Conservation (phyloP, 2,113 vertebrate species). For the Conger conger region DNA sequence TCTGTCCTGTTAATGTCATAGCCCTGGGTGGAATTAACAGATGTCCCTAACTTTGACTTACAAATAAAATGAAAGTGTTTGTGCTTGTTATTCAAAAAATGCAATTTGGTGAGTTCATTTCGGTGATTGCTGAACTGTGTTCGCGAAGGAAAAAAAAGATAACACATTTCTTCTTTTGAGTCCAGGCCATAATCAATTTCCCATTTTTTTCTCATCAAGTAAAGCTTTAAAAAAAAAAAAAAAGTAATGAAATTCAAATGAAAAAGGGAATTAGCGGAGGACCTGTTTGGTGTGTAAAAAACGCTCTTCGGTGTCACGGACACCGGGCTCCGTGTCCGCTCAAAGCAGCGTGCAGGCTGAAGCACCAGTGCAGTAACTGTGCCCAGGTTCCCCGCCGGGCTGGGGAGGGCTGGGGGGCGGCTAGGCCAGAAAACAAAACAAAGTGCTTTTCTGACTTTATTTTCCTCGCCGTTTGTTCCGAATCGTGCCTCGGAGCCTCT, state of each 20-base stretch:
- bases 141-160: neutral
- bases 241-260: neutral
- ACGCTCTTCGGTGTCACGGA: conserved; percentile 50
- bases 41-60: neutral
- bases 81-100: neutral
- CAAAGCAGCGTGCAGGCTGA: neutral
- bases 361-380: too few species aligned
- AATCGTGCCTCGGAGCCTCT: neutral
- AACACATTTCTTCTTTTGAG: neutral
- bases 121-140: neutral
- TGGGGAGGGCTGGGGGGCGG: neutral
- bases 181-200: neutral
- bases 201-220: neutral
- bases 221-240: too few species aligned
- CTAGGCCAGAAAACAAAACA: neutral
- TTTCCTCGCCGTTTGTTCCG: neutral
- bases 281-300: neutral
- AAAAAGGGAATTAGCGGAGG: neutral
- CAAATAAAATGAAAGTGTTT: neutral
- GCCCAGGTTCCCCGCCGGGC: neutral
- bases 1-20: neutral
- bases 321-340: conserved; percentile 54
- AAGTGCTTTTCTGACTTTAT: neutral
- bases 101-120: neutral
- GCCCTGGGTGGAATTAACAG: neutral